Evolutionary conservation across 2,113 vertebrate species (phyloP), one percentile per base, ranked within the genome.

Genomic region (Leucoraja erinaceus): DNA sequence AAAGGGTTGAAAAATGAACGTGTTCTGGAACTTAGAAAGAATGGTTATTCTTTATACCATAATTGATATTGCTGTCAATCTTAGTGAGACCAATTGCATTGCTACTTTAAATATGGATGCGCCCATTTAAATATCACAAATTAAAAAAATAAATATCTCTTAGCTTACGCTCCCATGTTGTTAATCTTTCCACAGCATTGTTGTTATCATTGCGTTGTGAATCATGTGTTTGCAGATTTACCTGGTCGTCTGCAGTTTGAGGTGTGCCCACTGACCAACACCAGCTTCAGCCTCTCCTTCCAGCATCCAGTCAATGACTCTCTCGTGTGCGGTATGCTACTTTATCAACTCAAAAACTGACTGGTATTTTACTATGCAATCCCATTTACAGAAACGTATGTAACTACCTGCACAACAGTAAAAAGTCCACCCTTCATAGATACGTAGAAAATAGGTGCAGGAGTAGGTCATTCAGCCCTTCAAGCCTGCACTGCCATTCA

Each of bases 241-340:
- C 97, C 98, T 7, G 98, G 98, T 31, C 97, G 99, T 90, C 96
- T 99, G 94, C 99, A 99, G 94, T 99, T 99, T 96, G 98, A 99
- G 95, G 98, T 99, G 2, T 99, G 98, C 94, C 99, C 99, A 56
- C 97, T 99, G 12, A 99, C 98, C 0, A 98, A 99, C 94, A 98
- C 98, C 38, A 98, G 98, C 94, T 99, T 99, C 94, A 99, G 98
- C 0, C 97, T 99, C 0, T 99, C 99, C 86, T 99, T 99, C 94
- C 99, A 99, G 95, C 99, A 99, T 93, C 99, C 99, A 0, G 98
- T 99, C 93, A 99, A 99, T 33, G 99, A 99, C 95, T 99, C 98
- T 90, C 96, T 99, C 90, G 98, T 99, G 94, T 99, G 98, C 96
- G 99, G 99, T 99, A 94, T 54, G 68, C 20, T 72, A 70, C 31